Evolutionary conservation across 1,140 invertebrate species (phyloP).

Genomic region (Microplitis mediator): DNA sequence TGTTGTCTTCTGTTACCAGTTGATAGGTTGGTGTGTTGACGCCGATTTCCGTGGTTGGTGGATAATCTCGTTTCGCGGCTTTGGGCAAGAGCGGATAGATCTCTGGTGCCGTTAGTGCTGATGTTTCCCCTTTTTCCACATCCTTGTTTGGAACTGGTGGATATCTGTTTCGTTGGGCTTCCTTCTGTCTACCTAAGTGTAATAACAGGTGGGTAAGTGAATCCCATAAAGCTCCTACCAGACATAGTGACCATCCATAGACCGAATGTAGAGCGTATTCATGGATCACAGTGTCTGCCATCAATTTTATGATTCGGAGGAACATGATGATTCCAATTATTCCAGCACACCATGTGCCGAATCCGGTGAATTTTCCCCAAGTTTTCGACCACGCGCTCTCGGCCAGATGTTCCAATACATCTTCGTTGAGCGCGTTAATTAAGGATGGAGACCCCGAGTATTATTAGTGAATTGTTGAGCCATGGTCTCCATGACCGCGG

Average conservation of each 20-base stretch:
- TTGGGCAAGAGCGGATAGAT: too few relatives aligned
- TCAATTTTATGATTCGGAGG: conserved; percentile 12
- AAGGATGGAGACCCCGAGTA: neutral
- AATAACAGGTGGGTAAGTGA: conserved; percentile 22
- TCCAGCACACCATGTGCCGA: conserved; percentile 25
- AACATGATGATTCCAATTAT: conserved; percentile 27
- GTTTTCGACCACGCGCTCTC: conserved; percentile 22
- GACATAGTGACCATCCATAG: conserved; percentile 29
- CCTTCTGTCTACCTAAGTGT: neutral
- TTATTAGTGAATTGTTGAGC: conserved; percentile 1
- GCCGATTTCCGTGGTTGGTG: too few relatives aligned
- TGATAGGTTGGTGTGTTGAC: too few relatives aligned
- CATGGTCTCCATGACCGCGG: conserved; percentile 15
- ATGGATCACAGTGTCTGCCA: conserved; percentile 19
- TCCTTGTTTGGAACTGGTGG: neutral
- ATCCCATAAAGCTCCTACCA: conserved; percentile 27
- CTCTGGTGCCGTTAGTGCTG: too few relatives aligned
- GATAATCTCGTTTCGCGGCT: too few relatives aligned
- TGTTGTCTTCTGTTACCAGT: too few relatives aligned
- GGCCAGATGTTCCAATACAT: neutral
- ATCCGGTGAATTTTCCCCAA: conserved; percentile 22
- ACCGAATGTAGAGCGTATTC: conserved; percentile 24
- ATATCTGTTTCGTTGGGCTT: neutral
- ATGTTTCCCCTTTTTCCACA: too few relatives aligned
- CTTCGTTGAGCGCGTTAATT: neutral